Percentiles rank a stretch among this genome's conserved stretches.
Evolutionary conservation across 1,140 invertebrate species (phyloP).

Genomic region (Zaprionus inermis): DNA sequence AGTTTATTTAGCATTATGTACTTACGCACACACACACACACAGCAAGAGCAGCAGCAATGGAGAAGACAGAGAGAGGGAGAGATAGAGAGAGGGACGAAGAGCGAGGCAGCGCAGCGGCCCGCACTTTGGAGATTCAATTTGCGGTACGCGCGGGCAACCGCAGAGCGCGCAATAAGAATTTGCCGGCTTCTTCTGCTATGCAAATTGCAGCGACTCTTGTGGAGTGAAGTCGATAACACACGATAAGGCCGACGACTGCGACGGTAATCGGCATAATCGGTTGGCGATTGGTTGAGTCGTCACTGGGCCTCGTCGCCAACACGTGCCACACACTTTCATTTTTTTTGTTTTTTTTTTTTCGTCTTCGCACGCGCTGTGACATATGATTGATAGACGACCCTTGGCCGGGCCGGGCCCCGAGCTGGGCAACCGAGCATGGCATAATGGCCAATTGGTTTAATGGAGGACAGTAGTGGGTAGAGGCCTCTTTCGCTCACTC

Average conservation of each 20-base stretch:
- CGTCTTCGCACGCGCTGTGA: conserved; percentile 10
- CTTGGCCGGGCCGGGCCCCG: conserved; percentile 6
- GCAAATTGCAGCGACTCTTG: conserved; percentile 23
- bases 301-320: background rate
- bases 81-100: background rate
- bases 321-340: conserved; percentile 16
- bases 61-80: background rate
- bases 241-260: background rate
- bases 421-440: conserved; percentile 34
- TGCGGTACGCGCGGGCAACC: conserved; percentile 22
- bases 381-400: conserved; percentile 49
- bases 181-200: conserved; percentile 22
- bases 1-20: conserved; percentile 35
- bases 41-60: background rate
- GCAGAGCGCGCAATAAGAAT: conserved; percentile 22
- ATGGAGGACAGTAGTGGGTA: conserved; percentile 13
- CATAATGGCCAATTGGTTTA: conserved; percentile 51
- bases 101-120: background rate
- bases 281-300: background rate
- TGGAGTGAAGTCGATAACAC: conserved; percentile 4
- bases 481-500: background rate
- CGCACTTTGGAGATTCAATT: conserved; percentile 42
- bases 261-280: background rate
- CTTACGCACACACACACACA: background rate
- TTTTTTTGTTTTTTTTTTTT: background rate